Conservation (phyloP, 2,113 vertebrate species). For the Castor canadensis region DNA sequence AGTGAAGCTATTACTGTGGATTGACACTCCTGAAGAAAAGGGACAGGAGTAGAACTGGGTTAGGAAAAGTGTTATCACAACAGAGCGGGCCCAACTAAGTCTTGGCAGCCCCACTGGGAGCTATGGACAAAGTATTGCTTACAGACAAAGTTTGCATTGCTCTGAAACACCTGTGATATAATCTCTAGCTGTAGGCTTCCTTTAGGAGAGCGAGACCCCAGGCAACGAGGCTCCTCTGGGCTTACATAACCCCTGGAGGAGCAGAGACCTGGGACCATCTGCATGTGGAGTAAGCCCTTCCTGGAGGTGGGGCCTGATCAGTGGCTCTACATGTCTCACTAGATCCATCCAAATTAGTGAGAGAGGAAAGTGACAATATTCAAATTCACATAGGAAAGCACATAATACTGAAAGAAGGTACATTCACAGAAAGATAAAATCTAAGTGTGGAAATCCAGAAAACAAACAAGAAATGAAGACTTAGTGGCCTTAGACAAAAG, state of each 20-base stretch:
- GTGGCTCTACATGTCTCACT: accelerated
- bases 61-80: accelerated
- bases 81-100: accelerated
- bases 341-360: accelerated
- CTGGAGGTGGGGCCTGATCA: accelerated
- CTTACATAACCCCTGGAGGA: too few species aligned
- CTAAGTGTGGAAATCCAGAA: neutral
- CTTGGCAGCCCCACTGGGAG: accelerated
- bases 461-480: neutral
- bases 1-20: neutral
- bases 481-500: neutral
- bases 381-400: too few species aligned
- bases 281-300: accelerated
- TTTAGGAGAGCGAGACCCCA: neutral
- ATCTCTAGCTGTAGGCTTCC: accelerated
- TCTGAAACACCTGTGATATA: neutral
- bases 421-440: neutral
- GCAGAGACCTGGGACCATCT: accelerated
- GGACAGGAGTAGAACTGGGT: accelerated
- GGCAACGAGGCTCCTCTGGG: neutral
- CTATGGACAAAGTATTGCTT: accelerated
- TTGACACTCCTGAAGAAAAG: too few species aligned
- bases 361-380: neutral
- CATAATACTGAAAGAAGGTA: too few species aligned
- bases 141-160: accelerated